Conservation (phyloP, 2,888 invertebrate genomes). For the Nowickia ferox region DNA sequence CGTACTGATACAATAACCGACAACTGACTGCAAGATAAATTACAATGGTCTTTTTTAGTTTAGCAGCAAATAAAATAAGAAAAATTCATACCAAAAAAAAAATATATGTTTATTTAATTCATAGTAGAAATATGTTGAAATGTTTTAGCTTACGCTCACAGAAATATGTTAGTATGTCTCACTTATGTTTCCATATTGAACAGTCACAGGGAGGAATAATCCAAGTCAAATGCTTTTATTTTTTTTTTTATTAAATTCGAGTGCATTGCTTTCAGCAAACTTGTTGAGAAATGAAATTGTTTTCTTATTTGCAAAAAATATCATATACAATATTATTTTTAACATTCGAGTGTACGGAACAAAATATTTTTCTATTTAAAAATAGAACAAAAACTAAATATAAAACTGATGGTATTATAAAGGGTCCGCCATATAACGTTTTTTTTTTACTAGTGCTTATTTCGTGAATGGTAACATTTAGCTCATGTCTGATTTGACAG, state of each 20-base stretch:
- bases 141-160: slow-evolving; percentile 3
- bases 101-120: neutral
- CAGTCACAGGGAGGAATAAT: neutral
- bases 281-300: no score
- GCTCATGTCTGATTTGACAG: no score
- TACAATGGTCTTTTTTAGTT: slow-evolving; percentile 32
- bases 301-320: neutral
- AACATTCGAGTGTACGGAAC: neutral
- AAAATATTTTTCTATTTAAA: neutral
- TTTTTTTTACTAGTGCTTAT: no score
- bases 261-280: neutral
- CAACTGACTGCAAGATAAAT: slow-evolving; percentile 41
- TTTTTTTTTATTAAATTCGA: neutral
- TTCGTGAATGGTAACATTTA: no score
- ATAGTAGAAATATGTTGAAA: neutral
- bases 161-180: neutral
- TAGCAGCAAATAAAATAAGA: slow-evolving; percentile 30
- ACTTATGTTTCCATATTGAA: neutral
- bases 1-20: neutral
- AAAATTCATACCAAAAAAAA: neutral
- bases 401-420: slow-evolving; percentile 20
- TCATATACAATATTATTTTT: neutral
- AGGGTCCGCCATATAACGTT: no score
- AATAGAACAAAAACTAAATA: neutral
- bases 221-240: neutral